Base-by-base conservation (phyloP, 2,888 invertebrate species). In the Hypercompe scribonia region DNA sequence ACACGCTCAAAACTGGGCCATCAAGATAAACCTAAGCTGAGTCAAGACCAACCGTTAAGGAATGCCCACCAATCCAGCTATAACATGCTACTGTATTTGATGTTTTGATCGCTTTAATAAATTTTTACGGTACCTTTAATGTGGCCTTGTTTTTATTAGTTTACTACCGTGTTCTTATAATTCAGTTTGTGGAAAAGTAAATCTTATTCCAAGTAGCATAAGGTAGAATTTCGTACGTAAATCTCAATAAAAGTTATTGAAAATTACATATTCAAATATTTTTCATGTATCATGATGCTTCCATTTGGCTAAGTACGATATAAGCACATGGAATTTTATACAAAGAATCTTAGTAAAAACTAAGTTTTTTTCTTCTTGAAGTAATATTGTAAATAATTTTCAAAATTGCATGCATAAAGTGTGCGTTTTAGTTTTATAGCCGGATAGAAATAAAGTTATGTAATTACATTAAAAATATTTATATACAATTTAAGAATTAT, bases 11-110 rank as follows among this genome's bases (percentile, higher is more conserved):
- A 81, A 82, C 70, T 81, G 71, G 84, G 86, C 68, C 81, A 85
- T 85, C 84, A 79, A 83, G 84, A 86, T 85, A 84, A 79, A 65
- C 36, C 75, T 77, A 77, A 80, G 80, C 86, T 81, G 81, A 71
- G 70, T 69, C 72, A 73, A 75, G 67, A 81, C 77, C 81, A 76
- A 80, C 78, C 75, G 72, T 77, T 70, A 77, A 78, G 79, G 86
- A 81, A 81, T 84, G 80, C 74, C 61, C 72, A 76, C 72, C 76
- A 79, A 81, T 85, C 72, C 21, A 80, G 66, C 65, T 68, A n/a
- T 67, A 78, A 77, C 77, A 76, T 79, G 71, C 81, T 80, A 78
- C 78, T 80, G 78, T 74, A 71, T 67, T 65, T 73, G 63, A 61
- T 69, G 70, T 77, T 77, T 70, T 75, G 74, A 77, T 72, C 64